phyloP scores from a whole-genome alignment of 2,888 invertebrate species.

The Stratiomys singularior region DNA sequence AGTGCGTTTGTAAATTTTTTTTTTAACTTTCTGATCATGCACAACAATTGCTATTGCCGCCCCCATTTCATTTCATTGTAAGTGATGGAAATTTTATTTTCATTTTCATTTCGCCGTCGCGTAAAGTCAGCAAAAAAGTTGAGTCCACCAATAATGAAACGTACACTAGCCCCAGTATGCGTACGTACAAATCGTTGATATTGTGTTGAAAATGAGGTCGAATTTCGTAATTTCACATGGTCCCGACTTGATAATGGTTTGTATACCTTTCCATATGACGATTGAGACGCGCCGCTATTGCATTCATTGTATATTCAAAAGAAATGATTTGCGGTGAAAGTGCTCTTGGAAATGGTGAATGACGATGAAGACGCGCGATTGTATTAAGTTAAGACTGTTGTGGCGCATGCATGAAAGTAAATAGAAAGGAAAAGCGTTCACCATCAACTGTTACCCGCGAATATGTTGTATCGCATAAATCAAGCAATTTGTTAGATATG shows the following conservation, averaged over 20 bases:
- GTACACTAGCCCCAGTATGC: not conserved
- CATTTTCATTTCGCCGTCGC: constrained; percentile 12
- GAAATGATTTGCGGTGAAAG: constrained; percentile 14
- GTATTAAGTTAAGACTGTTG: not conserved
- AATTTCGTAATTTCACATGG: constrained; percentile 23
- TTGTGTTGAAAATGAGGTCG: constrained; percentile 15
- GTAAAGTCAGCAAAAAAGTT: not conserved
- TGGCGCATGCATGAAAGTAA: not conserved
- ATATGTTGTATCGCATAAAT: not conserved
- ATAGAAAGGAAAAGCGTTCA: constrained; percentile 31
- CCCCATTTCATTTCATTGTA: not conserved
- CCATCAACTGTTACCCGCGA: not conserved
- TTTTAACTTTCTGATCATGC: not conserved
- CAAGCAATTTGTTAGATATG: not conserved
- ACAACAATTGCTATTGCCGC: not conserved
- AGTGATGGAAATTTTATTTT: constrained; percentile 26
- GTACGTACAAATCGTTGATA: not conserved
- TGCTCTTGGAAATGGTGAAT: not conserved
- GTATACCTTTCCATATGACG: not conserved
- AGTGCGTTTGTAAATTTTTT: no score
- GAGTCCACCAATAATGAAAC: not conserved
- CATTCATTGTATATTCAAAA: not conserved
- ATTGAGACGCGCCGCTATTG: not conserved
- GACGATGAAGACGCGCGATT: not conserved
- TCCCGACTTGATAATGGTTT: not conserved